phyloP scores from a whole-genome alignment of 1,140 invertebrate genomes.

The Phocides pigmalion region DNA sequence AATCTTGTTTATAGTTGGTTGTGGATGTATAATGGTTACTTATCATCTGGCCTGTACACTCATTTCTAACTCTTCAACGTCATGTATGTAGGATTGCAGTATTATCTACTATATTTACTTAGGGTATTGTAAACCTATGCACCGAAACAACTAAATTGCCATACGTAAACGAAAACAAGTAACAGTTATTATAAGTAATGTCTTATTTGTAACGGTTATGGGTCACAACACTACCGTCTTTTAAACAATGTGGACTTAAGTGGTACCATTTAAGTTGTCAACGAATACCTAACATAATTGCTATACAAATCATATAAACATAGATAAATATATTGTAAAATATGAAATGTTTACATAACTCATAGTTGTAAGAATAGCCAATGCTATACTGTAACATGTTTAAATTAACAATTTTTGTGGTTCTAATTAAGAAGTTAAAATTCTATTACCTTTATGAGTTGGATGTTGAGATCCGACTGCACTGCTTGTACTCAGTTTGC shows the following conservation, averaged over 20 bases:
- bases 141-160: not conserved
- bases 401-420: not conserved
- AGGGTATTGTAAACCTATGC: too few relatives aligned
- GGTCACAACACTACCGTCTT: too few relatives aligned
- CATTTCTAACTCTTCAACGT: too few relatives aligned
- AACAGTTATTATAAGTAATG: not conserved
- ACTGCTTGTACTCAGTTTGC: slow-evolving; percentile 57
- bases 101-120: too few relatives aligned
- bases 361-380: not conserved
- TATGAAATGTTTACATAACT: too few relatives aligned
- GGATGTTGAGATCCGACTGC: slow-evolving; percentile 50
- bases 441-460: slow-evolving; percentile 36
- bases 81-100: too few relatives aligned
- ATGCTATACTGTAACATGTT: not conserved
- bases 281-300: not conserved
- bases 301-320: too few relatives aligned
- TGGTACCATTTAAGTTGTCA: not conserved
- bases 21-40: too few relatives aligned
- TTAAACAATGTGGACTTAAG: not conserved
- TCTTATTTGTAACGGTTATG: not conserved
- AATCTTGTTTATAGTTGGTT: too few relatives aligned
- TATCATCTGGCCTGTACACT: too few relatives aligned
- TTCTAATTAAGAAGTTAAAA: slow-evolving; percentile 25
- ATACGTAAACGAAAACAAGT: not conserved
- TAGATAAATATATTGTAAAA: too few relatives aligned